phyloP scores from a whole-genome alignment of 1,140 invertebrate species.

The Popillia japonica region DNA sequence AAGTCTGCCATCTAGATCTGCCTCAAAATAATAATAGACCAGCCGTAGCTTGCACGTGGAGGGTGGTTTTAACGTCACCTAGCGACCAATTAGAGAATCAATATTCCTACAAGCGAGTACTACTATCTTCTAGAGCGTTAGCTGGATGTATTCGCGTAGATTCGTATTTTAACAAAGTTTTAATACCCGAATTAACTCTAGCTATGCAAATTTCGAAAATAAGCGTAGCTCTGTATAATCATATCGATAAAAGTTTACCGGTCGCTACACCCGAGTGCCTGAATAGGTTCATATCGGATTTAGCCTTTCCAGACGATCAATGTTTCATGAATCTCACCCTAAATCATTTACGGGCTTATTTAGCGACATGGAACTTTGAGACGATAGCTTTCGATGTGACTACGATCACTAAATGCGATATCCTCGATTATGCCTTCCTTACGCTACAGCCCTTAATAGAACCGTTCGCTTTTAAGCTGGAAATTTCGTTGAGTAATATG shows the following conservation, averaged over 20 bases:
- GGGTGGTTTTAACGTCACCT: conserved; percentile 61
- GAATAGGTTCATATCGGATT: conserved; percentile 63
- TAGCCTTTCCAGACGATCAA: conserved; percentile 65
- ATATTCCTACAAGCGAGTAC: conserved; percentile 47
- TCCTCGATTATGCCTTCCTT: conserved; percentile 70
- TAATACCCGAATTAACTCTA: conserved; percentile 71
- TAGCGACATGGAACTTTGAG: conserved; percentile 63
- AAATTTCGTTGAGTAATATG: conserved; percentile 49
- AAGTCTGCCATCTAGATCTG: conserved; percentile 68
- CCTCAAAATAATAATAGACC: conserved; percentile 61
- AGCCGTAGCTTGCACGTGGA: conserved; percentile 66
- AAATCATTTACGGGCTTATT: conserved; percentile 62
- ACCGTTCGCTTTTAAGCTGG: conserved; percentile 63
- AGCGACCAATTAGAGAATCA: conserved; percentile 39
- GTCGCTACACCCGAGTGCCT: conserved; percentile 62
- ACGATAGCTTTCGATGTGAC: conserved; percentile 59
- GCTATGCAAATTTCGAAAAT: conserved; percentile 65
- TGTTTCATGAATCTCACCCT: conserved; percentile 66
- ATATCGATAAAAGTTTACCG: conserved; percentile 58
- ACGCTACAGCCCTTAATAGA: conserved; percentile 66
- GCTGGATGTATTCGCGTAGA: conserved; percentile 81
- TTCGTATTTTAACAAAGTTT: conserved; percentile 75
- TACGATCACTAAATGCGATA: conserved; percentile 59
- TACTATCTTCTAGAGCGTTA: conserved; percentile 68
- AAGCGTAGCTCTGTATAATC: conserved; percentile 67